phyloP scores from a whole-genome alignment of 2,888 invertebrate species.

The Conops quadrifasciatus region DNA sequence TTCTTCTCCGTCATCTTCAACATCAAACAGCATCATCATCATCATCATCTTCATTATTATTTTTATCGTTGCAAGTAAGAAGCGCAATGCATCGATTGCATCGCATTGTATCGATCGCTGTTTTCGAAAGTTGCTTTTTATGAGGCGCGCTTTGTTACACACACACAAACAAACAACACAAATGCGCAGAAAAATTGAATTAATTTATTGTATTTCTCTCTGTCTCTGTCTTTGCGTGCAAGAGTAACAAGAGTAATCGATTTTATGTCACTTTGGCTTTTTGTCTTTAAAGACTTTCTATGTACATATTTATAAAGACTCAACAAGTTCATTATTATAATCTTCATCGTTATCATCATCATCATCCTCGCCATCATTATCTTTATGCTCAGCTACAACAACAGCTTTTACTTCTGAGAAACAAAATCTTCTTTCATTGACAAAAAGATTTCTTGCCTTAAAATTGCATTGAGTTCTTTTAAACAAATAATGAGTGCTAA shows the following conservation, averaged over 20 bases:
- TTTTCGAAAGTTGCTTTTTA: neutral
- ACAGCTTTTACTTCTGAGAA: neutral
- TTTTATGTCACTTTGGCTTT: constrained; percentile 14
- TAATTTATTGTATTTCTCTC: no score
- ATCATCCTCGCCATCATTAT: neutral
- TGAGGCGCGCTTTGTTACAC: constrained; percentile 2
- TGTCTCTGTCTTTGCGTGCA: no score
- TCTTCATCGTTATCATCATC: constrained; percentile 12
- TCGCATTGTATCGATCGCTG: no score
- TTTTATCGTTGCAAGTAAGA: no score
- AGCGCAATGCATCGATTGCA: no score
- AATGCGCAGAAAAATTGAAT: neutral
- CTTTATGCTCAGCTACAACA: no score
- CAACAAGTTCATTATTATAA: constrained; percentile 26
- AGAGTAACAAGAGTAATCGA: no score
- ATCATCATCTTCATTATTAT: neutral
- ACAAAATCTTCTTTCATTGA: no score
- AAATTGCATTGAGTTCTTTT: neutral
- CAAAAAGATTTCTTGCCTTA: no score
- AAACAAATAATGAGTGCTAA: constrained; percentile 16
- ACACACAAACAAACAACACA: constrained; percentile 3
- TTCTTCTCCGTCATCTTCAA: neutral
- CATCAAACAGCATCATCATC: no score
- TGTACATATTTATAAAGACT: neutral
- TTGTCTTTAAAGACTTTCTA: no score